These are phyloP conservation scores for Eudyptes chrysolophus DNA, from an alignment of 2,113 vertebrate species.

Conservation along the genomic window DNA sequence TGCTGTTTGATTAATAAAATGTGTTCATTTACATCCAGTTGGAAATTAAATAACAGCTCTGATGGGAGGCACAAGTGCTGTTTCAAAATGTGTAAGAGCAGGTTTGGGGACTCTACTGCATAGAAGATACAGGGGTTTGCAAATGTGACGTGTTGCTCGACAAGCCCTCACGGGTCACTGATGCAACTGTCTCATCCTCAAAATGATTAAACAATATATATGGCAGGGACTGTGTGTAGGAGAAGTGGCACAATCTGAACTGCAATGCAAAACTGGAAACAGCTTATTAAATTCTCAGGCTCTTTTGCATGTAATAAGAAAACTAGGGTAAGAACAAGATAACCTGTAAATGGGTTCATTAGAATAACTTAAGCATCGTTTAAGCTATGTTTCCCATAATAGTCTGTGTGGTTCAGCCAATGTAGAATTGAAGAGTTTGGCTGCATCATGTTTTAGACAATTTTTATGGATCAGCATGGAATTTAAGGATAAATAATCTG, in stretches of 20 bases:
- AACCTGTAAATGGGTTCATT: background rate
- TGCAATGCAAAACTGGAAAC: background rate
- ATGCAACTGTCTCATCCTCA: background rate
- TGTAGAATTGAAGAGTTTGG: background rate
- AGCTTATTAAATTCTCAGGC: background rate
- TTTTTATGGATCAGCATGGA: background rate
- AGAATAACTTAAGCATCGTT: background rate
- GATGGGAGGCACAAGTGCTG: background rate
- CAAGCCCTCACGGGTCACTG: rapidly evolving
- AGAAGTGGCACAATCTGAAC: background rate
- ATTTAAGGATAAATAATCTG: background rate
- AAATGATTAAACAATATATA: background rate
- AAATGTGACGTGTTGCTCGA: background rate
- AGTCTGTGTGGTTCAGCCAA: background rate
- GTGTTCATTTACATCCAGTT: background rate
- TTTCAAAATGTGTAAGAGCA: background rate
- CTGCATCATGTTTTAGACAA: background rate
- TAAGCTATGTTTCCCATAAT: background rate
- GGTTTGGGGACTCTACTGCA: background rate
- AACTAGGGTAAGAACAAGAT: background rate
- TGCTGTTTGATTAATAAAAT: background rate
- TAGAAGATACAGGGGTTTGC: background rate
- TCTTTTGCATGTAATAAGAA: background rate
- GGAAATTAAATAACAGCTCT: background rate
- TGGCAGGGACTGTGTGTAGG: background rate